These are phyloP conservation scores for Petrocephalus sullivani DNA, from an alignment of 2,797 vertebrate species.

Conservation along the genomic window DNA sequence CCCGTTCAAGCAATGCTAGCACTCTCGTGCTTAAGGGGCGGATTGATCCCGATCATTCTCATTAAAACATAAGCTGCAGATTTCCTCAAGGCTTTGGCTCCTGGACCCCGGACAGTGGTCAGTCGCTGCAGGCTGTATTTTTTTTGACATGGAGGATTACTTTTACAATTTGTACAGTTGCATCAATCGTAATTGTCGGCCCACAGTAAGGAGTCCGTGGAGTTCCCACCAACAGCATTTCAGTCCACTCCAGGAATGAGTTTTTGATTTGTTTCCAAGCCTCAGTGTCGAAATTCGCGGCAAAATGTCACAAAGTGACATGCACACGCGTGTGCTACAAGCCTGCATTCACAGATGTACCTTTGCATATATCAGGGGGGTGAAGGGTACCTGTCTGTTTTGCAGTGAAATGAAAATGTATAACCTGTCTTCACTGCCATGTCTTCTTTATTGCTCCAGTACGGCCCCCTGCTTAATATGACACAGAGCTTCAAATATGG, in stretches of 20 bases:
- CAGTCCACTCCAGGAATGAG: neutral
- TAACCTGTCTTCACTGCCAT: slow-evolving; percentile 17
- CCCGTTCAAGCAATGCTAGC: slow-evolving; percentile 36
- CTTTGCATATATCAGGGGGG: neutral
- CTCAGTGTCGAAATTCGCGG: neutral
- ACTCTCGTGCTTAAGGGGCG: slow-evolving; percentile 28
- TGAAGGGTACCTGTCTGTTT: slow-evolving; percentile 16
- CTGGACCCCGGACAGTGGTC: slow-evolving; percentile 45
- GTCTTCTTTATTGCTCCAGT: neutral
- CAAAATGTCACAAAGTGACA: neutral
- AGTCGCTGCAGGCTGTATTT: slow-evolving; percentile 52
- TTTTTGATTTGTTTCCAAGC: neutral
- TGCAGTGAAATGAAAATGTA: slow-evolving; percentile 35
- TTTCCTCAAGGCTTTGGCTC: slow-evolving; percentile 51
- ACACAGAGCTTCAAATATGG: neutral
- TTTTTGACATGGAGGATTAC: slow-evolving; percentile 48
- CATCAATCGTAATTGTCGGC: slow-evolving; percentile 7
- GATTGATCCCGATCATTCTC: slow-evolving; percentile 53
- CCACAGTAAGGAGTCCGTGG: neutral
- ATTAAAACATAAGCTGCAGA: slow-evolving; percentile 58
- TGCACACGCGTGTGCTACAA: neutral
- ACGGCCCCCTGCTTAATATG: neutral
- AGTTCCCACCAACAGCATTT: neutral
- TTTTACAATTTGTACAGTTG: slow-evolving; percentile 41
- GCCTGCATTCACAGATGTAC: neutral